Percentiles rank a stretch among this genome's conserved stretches.
Evolutionary conservation across 2,113 vertebrate genomes (phyloP).

Genomic region (Pitta sordida): DNA sequence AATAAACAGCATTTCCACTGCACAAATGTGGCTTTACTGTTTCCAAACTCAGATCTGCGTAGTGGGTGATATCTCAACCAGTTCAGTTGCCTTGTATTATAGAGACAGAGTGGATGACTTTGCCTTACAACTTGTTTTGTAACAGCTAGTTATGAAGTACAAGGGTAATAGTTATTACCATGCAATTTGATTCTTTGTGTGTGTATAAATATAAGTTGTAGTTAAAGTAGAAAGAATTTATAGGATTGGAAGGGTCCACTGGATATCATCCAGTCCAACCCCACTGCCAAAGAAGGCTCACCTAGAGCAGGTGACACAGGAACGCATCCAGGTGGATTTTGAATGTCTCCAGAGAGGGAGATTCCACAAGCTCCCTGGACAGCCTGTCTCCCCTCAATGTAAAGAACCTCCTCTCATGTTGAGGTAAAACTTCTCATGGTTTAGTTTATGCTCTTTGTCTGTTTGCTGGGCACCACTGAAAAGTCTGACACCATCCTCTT

Average conservation of each 20-base stretch:
- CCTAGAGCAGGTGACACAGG: no score
- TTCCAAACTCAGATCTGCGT: background rate
- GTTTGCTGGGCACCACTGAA: background rate
- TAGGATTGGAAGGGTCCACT: background rate
- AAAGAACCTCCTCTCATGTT: background rate
- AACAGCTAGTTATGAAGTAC: background rate
- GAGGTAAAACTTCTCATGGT: background rate
- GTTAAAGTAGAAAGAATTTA: no score
- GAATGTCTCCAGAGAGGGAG: background rate
- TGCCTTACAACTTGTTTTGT: background rate
- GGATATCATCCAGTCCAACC: background rate
- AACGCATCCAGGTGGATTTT: background rate
- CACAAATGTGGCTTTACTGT: background rate
- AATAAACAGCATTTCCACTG: background rate
- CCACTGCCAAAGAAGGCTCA: background rate
- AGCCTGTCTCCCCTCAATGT: background rate
- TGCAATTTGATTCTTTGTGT: background rate
- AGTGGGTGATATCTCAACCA: background rate
- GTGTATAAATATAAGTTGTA: background rate
- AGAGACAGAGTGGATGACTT: background rate
- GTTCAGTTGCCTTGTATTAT: background rate
- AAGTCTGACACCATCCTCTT: background rate
- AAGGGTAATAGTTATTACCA: background rate
- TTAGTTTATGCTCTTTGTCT: background rate
- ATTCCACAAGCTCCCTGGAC: background rate